These are phyloP conservation scores for Centruroides sculpturatus DNA, from an alignment of 1,140 invertebrate species.

Conservation along the genomic window DNA sequence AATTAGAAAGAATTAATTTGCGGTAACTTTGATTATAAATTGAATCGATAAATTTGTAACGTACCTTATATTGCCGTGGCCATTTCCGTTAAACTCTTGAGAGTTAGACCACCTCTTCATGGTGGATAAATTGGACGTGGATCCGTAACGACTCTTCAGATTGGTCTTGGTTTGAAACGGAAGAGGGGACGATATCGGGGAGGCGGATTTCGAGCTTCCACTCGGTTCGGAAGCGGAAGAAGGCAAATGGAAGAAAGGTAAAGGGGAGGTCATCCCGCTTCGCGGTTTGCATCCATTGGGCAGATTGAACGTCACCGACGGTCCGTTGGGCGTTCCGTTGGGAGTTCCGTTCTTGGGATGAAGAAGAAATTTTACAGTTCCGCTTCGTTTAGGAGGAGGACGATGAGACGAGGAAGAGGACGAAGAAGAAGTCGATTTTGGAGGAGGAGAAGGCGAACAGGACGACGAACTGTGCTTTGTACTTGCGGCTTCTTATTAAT, in stretches of 20 bases:
- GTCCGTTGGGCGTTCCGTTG: background rate
- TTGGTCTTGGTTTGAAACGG: constrained; percentile 36
- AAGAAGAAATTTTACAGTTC: background rate
- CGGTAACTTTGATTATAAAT: too few species aligned
- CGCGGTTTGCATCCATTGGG: constrained; percentile 1
- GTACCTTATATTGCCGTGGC: too few species aligned
- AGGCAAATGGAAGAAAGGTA: constrained; percentile 49
- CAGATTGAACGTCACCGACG: constrained; percentile 4
- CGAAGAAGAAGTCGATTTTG: background rate
- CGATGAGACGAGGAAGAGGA: constrained; percentile 1
- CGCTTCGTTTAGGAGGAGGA: background rate
- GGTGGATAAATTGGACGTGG: constrained; percentile 19
- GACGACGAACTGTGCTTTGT: too few species aligned
- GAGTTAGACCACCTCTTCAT: constrained; percentile 50
- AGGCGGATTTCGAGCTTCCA: constrained; percentile 58
- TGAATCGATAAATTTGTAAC: too few species aligned
- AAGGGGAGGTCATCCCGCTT: background rate
- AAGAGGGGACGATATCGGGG: constrained; percentile 61
- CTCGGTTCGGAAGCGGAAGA: constrained; percentile 70
- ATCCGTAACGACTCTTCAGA: constrained; percentile 9
- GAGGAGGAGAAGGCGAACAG: too few species aligned
- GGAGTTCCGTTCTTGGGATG: background rate
- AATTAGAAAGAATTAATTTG: background rate
- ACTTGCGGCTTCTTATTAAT: too few species aligned
- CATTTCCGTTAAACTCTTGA: constrained; percentile 9